A percentile compares a stretch with the other conserved stretches of the same genome.
phyloP scores from a whole-genome alignment of 2,113 vertebrate genomes.

The Peucedramus taeniatus region DNA sequence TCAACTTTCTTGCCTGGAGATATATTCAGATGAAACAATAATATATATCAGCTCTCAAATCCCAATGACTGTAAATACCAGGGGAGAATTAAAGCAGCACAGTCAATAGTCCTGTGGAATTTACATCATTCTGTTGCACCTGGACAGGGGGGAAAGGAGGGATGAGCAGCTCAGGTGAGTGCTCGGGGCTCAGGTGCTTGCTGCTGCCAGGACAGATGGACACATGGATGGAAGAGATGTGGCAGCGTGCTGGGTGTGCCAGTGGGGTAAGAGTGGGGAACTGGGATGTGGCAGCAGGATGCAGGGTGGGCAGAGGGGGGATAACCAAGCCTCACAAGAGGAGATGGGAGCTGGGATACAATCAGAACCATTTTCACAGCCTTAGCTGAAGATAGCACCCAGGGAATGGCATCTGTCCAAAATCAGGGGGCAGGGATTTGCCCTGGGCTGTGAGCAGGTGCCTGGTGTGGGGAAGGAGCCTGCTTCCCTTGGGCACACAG shows the following conservation, averaged over 20 bases:
- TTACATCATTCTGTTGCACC: neutral
- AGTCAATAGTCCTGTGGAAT: neutral
- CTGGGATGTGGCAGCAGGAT: neutral
- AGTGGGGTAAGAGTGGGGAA: neutral
- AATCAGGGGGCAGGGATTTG: rapidly evolving
- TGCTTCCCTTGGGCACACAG: rapidly evolving
- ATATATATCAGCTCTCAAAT: neutral
- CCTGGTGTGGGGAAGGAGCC: rapidly evolving
- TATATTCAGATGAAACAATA: neutral
- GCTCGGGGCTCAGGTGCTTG: neutral
- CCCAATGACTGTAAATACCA: neutral
- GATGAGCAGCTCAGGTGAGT: neutral
- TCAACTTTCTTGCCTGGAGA: neutral
- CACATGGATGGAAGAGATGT: neutral
- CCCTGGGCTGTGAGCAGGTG: neutral
- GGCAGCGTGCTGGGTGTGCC: too few species aligned
- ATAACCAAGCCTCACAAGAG: neutral
- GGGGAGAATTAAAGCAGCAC: neutral
- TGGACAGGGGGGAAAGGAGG: neutral
- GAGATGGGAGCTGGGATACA: neutral
- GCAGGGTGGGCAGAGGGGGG: rapidly evolving
- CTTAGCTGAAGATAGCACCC: neutral
- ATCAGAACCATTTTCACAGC: neutral
- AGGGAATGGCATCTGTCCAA: neutral
- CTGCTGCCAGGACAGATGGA: neutral